Conservation (phyloP, 92 coral and sea anemone species). For the Isaurus tuberculatus region DNA sequence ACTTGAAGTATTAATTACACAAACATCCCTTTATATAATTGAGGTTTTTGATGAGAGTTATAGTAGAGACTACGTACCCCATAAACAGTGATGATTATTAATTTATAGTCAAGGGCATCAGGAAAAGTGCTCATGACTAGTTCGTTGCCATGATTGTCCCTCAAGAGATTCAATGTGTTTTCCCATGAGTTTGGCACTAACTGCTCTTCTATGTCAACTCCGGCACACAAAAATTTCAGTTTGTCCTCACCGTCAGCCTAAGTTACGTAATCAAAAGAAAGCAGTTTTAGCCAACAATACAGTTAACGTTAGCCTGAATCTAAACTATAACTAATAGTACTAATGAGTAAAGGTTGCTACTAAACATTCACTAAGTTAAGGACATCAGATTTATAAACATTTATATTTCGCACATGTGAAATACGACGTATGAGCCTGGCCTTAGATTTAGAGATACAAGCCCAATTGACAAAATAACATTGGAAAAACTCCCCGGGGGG, state of each 20-base stretch:
- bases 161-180: not conserved
- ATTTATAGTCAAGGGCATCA: constrained; percentile 14
- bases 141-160: constrained; percentile 20
- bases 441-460: not conserved
- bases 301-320: not conserved
- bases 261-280: not conserved
- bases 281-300: not conserved
- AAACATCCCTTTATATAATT: too few relatives aligned
- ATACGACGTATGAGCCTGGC: not conserved
- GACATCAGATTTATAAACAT: not conserved
- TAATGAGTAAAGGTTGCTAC: not conserved
- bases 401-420: constrained; percentile 1
- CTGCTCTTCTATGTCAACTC: constrained; percentile 13
- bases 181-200: constrained; percentile 26
- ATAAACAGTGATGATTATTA: constrained; percentile 20
- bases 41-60: not conserved
- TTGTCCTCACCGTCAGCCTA: not conserved
- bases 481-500: constrained; percentile 3
- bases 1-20: too few relatives aligned
- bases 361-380: not conserved
- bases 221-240: not conserved
- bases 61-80: constrained; percentile 28
- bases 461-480: constrained; percentile 2
- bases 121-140: constrained; percentile 31
- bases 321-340: too few relatives aligned